Base-by-base conservation (phyloP, 2,113 vertebrate genomes). In the Ellobius talpinus region DNA sequence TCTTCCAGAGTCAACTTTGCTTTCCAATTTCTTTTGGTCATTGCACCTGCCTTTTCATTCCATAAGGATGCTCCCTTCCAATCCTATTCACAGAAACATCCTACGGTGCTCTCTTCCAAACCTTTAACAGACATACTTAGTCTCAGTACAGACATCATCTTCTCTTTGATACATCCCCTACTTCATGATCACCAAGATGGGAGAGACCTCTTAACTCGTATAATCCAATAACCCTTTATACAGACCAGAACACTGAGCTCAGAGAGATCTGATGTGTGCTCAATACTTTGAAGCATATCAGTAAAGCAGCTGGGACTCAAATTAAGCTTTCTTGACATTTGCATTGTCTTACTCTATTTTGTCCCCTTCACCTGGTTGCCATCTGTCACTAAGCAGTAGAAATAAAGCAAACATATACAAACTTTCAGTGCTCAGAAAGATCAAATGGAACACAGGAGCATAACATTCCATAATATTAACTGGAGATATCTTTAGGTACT, bases 391-490 rank as follows among this genome's bases (percentile, higher is more conserved):
- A 72, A 87, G 84, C 72, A 94, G 82, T 52, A 89, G 76, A 91
- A 88, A 89, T 50, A 95, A 93, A 93, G 89, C 77, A 96, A 96
- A 95, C 77, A 95, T 8, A 70, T 5, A 52, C 14, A 86, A 89
- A 55, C 2, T 31, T 39, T 91, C 36, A 70, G 3, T 91, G 42
- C 52, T 94, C 61, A 87, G 76, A 89, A 93, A 91, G 81, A 89
- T 95, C 65, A 94, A 68, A 93, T 52, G 68, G 91, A 93, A 96
- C 76, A 96, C 45, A 95, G 66, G 66, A 82, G 88, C 45, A 91
- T 76, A 91, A 66, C 14, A 77, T 73, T 94, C 82, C 72, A 89
- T 88, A 96, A 92, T 97, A 90, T 94, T 96, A 96, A 94, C 72
- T 2, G 0, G 61, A 76, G 65, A 26, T 88, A 74, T 92, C 63